Conservation (phyloP, 1,140 invertebrate genomes). For the Nixonia krombeini region DNA sequence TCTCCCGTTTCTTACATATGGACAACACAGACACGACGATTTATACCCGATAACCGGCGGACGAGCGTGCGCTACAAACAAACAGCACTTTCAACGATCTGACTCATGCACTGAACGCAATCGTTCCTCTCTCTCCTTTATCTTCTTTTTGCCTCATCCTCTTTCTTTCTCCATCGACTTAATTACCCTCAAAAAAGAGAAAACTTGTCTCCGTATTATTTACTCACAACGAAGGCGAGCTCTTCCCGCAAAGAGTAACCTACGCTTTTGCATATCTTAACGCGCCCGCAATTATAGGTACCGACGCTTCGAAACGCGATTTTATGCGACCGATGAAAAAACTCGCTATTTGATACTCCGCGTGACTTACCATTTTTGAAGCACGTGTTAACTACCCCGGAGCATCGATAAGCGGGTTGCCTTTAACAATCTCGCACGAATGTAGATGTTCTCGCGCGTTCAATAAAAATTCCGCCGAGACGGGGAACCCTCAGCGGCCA, state of each 20-base stretch:
- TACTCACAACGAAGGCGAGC: too few relatives aligned
- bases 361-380: slow-evolving; percentile 27
- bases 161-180: too few relatives aligned
- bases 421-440: slow-evolving; percentile 13
- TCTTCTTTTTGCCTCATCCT: too few relatives aligned
- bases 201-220: too few relatives aligned
- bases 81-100: too few relatives aligned
- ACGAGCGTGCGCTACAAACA: too few relatives aligned
- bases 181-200: too few relatives aligned
- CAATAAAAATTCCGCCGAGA: not conserved
- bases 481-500: too few relatives aligned
- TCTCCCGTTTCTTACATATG: slow-evolving; percentile 14
- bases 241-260: too few relatives aligned
- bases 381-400: slow-evolving; percentile 8
- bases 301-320: slow-evolving; percentile 21
- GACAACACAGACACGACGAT: not conserved
- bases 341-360: slow-evolving; percentile 18
- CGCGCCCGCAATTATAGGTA: slow-evolving; percentile 21
- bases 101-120: too few relatives aligned
- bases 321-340: slow-evolving; percentile 18
- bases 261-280: slow-evolving; percentile 22
- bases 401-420: slow-evolving; percentile 22
- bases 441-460: not conserved
- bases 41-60: not conserved
- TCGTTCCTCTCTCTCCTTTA: too few relatives aligned